Percentiles rank a stretch among this genome's conserved stretches.
Evolutionary conservation across 2,113 vertebrate species (phyloP).

Genomic region (Ardeotis arabs): DNA sequence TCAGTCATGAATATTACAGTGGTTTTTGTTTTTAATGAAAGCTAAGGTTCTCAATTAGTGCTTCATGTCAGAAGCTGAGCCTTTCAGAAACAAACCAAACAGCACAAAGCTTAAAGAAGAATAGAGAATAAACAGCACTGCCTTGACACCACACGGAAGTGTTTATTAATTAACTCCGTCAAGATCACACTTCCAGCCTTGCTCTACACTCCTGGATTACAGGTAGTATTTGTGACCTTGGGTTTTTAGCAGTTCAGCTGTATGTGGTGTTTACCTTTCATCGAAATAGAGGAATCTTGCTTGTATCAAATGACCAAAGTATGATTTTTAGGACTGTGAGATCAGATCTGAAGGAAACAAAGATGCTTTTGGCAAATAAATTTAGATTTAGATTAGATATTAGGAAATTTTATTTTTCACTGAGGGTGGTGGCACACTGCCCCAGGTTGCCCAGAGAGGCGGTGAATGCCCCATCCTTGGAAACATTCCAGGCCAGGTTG

Average conservation of each 20-base stretch:
- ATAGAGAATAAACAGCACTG: background rate
- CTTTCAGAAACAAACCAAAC: background rate
- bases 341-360: background rate
- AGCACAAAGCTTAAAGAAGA: background rate
- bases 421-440: too few relatives aligned
- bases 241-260: background rate
- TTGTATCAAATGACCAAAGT: background rate
- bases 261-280: background rate
- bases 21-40: background rate
- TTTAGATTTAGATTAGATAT: too few relatives aligned
- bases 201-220: background rate
- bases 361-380: background rate
- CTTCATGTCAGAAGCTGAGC: background rate
- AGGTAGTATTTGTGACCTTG: background rate
- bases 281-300: background rate
- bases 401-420: too few relatives aligned
- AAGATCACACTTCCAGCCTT: background rate
- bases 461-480: too few relatives aligned
- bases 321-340: background rate
- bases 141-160: background rate
- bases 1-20: background rate
- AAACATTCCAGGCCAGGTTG: too few relatives aligned
- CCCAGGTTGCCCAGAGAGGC: too few relatives aligned
- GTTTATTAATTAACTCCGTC: conserved; percentile 13
- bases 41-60: background rate